Base-by-base conservation (phyloP, 2,797 vertebrate genomes). In the Sciurus carolinensis region DNA sequence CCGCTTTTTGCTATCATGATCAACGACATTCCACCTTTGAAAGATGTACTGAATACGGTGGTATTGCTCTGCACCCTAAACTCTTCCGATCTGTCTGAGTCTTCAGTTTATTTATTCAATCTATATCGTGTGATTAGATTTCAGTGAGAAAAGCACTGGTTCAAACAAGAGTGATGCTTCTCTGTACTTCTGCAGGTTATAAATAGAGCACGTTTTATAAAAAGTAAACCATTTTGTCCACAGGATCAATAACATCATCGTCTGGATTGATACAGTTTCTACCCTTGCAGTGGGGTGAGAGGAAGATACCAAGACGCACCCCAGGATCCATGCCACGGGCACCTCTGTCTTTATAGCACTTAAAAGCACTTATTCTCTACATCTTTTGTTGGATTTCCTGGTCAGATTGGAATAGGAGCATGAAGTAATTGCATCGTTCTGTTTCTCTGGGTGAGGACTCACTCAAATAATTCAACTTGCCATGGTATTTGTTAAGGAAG, bases 1-100 rank as follows among this genome's bases (percentile, higher is more conserved):
- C 99, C 99, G 98, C 99, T 99, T 98, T 99, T 98, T 98, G 97
- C 99, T 98, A 96, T 83, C 97, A 47, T 77, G 0, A 0, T 42
- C 97, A 80, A 94, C 86, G 96, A 84, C 84, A 54, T 7, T 73
- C 77, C 91, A 36, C 54, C 95, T 97, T 69, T 36, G 83, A 97
- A 94, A 94, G 83, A 79, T 44, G 44, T 62, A 39, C 42, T 15
- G 15, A 67, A 54, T 76, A 20, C 24, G 42, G 73, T 76, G 24
- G 22, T 17, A 42, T 24, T 1, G 14, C 8, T 2, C 80, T 42
- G 9, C 13, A 14, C 26, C 42, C 1, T 79, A 62, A 14, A 14
- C 2, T 73, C 77, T 33, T 91, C n/a, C n/a, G 18, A 5, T 59
- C 0, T n/a, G 17, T 42, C 69, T 39, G 66, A 75, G 44, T 42